These are phyloP conservation scores for Galleria mellonella DNA, from an alignment of 1,140 invertebrate genomes.

Conservation along the genomic window DNA sequence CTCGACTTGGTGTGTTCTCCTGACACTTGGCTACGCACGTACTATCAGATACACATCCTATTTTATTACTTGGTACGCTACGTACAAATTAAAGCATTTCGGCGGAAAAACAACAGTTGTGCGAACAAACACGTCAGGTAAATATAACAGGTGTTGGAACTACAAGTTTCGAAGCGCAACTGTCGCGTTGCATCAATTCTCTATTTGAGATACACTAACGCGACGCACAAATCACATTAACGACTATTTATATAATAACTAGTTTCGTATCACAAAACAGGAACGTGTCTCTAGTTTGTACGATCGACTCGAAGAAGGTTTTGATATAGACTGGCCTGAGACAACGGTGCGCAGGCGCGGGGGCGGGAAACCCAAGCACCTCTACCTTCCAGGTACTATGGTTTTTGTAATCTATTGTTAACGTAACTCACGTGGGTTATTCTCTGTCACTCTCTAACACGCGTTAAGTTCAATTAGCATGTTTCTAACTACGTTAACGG, in stretches of 20 bases:
- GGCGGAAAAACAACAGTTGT: conserved; percentile 50
- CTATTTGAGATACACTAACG: conserved; percentile 16
- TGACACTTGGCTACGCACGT: conserved; percentile 21
- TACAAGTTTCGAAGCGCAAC: conserved; percentile 21
- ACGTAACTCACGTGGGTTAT: conserved; percentile 53
- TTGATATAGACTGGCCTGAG: conserved; percentile 41
- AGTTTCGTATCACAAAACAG: conserved; percentile 11
- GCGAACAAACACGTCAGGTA: conserved; percentile 6
- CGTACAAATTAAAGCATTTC: conserved; percentile 10
- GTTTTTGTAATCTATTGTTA: conserved; percentile 67
- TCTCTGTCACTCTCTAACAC: conserved; percentile 30
- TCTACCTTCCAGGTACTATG: conserved; percentile 59
- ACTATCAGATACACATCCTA: conserved; percentile 8
- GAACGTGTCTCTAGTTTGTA: conserved; percentile 11
- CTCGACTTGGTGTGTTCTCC: conserved; percentile 5
- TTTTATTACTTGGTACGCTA: no score
- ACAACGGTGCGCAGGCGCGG: conserved; percentile 22
- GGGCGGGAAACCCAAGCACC: conserved; percentile 36
- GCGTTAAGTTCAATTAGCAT: conserved; percentile 6
- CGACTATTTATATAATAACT: conserved; percentile 14
- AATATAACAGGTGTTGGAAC: conserved; percentile 1
- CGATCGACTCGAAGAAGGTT: conserved; percentile 37
- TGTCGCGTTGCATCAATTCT: conserved; percentile 27
- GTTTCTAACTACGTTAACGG: conserved; percentile 29
- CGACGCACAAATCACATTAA: conserved; percentile 16